Conservation (phyloP, 2,113 vertebrate genomes). For the Recurvirostra avosetta region DNA sequence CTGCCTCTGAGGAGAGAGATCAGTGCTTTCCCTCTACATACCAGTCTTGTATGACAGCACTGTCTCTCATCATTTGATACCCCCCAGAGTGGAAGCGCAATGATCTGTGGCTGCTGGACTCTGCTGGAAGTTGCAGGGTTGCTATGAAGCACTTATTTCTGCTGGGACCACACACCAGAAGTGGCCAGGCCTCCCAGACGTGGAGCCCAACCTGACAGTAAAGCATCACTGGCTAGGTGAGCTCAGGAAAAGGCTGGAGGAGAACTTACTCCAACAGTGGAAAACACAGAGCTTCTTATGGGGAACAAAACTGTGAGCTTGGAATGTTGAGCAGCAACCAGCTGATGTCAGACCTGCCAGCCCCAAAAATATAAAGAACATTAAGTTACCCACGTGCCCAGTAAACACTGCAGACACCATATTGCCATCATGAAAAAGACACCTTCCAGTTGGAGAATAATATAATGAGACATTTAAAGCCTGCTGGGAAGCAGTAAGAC, state of each 20-base stretch:
- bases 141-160: background rate
- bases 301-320: background rate
- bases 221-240: background rate
- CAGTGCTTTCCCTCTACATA: background rate
- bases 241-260: background rate
- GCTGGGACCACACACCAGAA: background rate
- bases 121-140: background rate
- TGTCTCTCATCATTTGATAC: background rate
- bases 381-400: background rate
- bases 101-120: background rate
- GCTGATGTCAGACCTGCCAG: background rate
- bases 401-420: background rate
- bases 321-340: rapidly evolving
- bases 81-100: background rate
- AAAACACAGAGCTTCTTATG: background rate
- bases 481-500: background rate
- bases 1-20: background rate
- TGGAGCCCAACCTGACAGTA: background rate
- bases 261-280: background rate
- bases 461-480: background rate
- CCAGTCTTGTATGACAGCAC: background rate
- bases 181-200: background rate
- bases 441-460: background rate
- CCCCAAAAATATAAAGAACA: background rate
- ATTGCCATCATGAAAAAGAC: background rate